Conservation (phyloP, 2,888 invertebrate species). For the Drosophila melanosoma region DNA sequence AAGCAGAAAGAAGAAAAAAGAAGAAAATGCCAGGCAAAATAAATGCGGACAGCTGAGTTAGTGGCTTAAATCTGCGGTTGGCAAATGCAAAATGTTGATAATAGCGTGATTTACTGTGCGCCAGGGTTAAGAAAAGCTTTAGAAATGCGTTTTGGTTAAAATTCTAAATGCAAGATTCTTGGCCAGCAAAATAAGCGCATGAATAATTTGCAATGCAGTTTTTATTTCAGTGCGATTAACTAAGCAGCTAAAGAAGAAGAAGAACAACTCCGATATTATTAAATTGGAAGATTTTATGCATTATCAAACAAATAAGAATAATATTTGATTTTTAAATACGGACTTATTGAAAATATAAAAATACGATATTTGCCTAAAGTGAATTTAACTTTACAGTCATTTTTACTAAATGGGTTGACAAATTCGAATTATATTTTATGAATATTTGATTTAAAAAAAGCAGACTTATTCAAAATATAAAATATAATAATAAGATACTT, state of each 20-base stretch:
- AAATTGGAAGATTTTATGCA: too few relatives aligned
- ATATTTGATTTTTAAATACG: not conserved
- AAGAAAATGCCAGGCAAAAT: slow-evolving; percentile 53
- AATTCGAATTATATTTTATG: too few relatives aligned
- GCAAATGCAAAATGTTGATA: slow-evolving; percentile 67
- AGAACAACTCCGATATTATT: not conserved
- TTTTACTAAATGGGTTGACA: too few relatives aligned
- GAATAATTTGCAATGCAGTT: slow-evolving; percentile 87
- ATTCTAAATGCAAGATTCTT: slow-evolving; percentile 18
- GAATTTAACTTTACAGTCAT: not conserved
- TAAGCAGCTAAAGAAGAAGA: not conserved
- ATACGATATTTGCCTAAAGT: not conserved
- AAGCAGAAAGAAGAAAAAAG: slow-evolving; percentile 5
- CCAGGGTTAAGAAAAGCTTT: slow-evolving; percentile 42
- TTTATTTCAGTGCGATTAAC: slow-evolving; percentile 14
- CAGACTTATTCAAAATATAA: too few relatives aligned
- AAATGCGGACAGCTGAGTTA: slow-evolving; percentile 69
- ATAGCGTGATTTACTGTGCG: slow-evolving; percentile 68
- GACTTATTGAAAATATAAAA: not conserved
- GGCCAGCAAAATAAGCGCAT: slow-evolving; percentile 83
- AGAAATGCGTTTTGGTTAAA: slow-evolving; percentile 41
- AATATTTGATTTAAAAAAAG: too few relatives aligned
- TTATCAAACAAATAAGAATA: not conserved
- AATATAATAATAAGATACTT: too few relatives aligned
- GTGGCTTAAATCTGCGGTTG: slow-evolving; percentile 67